A percentile compares a stretch with the other conserved stretches of the same genome.
Evolutionary conservation across 2,888 invertebrate genomes (phyloP).

Genomic region (Pammene aurita): DNA sequence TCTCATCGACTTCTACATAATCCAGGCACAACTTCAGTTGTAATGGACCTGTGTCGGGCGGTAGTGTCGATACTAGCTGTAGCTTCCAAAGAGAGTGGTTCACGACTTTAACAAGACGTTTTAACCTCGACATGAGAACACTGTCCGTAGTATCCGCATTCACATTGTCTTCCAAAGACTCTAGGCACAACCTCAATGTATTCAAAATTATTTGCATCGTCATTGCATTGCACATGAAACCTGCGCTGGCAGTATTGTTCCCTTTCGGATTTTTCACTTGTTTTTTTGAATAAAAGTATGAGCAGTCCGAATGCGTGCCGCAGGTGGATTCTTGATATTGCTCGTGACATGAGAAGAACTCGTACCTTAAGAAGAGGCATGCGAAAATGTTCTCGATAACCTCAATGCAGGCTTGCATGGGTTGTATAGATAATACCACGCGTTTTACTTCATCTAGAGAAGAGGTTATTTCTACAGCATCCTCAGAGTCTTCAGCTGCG

Average conservation of each 20-base stretch:
- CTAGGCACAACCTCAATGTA: slow-evolving; percentile 81
- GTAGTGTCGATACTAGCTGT: slow-evolving; percentile 85
- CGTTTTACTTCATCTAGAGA: slow-evolving; percentile 77
- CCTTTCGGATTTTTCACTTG: slow-evolving; percentile 59
- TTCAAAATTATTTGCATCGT: slow-evolving; percentile 83
- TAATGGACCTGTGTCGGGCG: slow-evolving; percentile 75
- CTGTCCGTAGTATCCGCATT: slow-evolving; percentile 59
- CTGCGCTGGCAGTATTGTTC: slow-evolving; percentile 62
- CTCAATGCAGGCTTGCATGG: slow-evolving; percentile 81
- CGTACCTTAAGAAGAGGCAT: slow-evolving; percentile 86
- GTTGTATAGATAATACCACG: slow-evolving; percentile 75
- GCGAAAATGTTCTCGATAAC: slow-evolving; percentile 89
- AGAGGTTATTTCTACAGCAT: slow-evolving; percentile 65
- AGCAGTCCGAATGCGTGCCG: slow-evolving; percentile 77
- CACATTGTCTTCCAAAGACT: slow-evolving; percentile 70
- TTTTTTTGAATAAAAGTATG: slow-evolving; percentile 78
- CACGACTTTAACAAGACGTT: slow-evolving; percentile 76
- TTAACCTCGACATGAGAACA: slow-evolving; percentile 57
- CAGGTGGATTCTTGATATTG: slow-evolving; percentile 73
- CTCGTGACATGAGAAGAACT: slow-evolving; percentile 83
- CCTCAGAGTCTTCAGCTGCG: slow-evolving; percentile 64
- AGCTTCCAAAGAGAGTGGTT: slow-evolving; percentile 89
- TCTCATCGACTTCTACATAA: slow-evolving; percentile 75
- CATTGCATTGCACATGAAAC: slow-evolving; percentile 84
- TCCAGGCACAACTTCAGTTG: slow-evolving; percentile 72